Evolutionary conservation across 2,113 vertebrate genomes (phyloP), one percentile per base, ranked within the genome.

Genomic region (Lutjanus erythropterus): DNA sequence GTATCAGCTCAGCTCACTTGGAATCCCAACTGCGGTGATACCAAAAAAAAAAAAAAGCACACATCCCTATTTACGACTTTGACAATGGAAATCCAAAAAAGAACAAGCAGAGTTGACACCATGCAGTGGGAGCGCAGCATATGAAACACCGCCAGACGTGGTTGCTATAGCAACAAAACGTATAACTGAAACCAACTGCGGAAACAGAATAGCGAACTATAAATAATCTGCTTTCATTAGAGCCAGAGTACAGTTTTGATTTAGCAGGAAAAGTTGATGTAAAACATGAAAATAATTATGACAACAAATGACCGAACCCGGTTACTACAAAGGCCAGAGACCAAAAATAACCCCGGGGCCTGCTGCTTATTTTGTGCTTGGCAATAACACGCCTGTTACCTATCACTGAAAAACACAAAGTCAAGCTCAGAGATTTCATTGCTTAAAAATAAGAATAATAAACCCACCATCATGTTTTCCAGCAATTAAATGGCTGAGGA

Each of bases 391-490:
- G 61, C n/a, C 56, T 72, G 81, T 58, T 71, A 80, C 73, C 55
- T 65, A 81, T 89, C 76, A 72, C 18, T 41, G 3, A 47, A 41
- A 67, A 31, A 75, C 75, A 47, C 64, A 56, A 64, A 77, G 33
- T 66, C 42, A 37, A 49, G 52, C 71, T 64, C 66, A 31, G 66
- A 61, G 60, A 83, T 80, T 80, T 84, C 65, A 73, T 49, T n/a
- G 56, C 69, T 76, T 65, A 52, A 31, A 60, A n/a, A 61, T 50
- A 76, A 74, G 49, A 82, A 82, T 59, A 84, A 83, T 68, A 81
- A 88, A 81, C 55, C 58, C 37, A 7, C 59, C 88, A 74, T 92
- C 84, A 86, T 62, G 73, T 88, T 92, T 92, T 91, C 84, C 89
- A 90, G 44, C 75, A 84, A 77, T 88, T 86, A 86, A 81, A 74